Evolutionary conservation across 1,140 invertebrate genomes (phyloP).

Genomic region (Leptonema lineaticorne): DNA sequence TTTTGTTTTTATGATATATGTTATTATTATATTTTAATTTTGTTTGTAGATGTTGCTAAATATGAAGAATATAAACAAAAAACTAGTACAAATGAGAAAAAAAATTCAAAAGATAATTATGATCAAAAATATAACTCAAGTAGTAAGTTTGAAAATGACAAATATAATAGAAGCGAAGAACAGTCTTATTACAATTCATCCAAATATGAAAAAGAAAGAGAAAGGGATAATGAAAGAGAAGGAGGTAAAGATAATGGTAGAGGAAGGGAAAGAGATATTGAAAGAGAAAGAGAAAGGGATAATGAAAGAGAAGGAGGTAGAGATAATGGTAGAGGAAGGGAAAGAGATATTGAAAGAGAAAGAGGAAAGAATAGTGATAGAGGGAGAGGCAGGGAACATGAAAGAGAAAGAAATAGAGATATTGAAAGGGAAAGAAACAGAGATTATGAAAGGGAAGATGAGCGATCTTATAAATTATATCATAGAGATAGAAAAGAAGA

Average conservation of each 20-base stretch:
- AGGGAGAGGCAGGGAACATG: slow-evolving; percentile 42
- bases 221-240: slow-evolving; percentile 33
- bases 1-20: neutral
- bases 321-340: slow-evolving; percentile 31
- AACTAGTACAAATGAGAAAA: too few relatives aligned
- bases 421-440: slow-evolving; percentile 19
- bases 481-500: slow-evolving; percentile 36
- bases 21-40: neutral
- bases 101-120: slow-evolving; percentile 34
- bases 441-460: slow-evolving; percentile 29
- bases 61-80: slow-evolving; percentile 70
- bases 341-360: slow-evolving; percentile 25
- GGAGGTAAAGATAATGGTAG: slow-evolving; percentile 42
- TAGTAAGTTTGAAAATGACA: slow-evolving; percentile 3
- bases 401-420: slow-evolving; percentile 35
- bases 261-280: slow-evolving; percentile 27
- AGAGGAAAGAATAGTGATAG: slow-evolving; percentile 19
- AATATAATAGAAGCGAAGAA: neutral
- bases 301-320: slow-evolving; percentile 43
- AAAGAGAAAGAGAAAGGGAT: slow-evolving; percentile 22
- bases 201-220: slow-evolving; percentile 12
- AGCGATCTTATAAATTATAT: slow-evolving; percentile 21
- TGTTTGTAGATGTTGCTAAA: slow-evolving; percentile 64
- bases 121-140: slow-evolving; percentile 30
- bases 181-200: neutral